phyloP scores from a whole-genome alignment of 2,113 vertebrate species.

The Donacobius atricapilla region DNA sequence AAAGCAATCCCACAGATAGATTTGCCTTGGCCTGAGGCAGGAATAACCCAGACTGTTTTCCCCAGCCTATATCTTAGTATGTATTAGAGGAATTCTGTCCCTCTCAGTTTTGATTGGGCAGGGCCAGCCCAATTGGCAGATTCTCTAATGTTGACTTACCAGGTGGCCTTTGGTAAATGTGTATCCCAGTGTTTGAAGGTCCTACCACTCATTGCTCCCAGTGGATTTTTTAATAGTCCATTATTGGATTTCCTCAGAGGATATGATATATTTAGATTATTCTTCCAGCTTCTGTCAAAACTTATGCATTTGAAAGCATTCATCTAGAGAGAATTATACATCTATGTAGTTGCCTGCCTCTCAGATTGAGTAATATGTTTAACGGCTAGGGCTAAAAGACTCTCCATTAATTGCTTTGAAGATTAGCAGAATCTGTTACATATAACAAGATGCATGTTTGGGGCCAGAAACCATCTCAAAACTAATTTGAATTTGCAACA shows the following conservation, averaged over 20 bases:
- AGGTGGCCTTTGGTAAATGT: neutral
- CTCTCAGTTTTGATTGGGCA: neutral
- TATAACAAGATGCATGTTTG: neutral
- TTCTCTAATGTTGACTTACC: neutral
- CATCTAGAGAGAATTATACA: neutral
- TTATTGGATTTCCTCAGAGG: neutral
- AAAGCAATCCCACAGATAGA: neutral
- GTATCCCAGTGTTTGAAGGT: neutral
- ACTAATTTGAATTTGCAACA: neutral
- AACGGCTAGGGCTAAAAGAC: conserved; percentile 36
- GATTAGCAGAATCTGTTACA: conserved; percentile 29
- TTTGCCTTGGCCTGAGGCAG: neutral
- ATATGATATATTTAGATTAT: neutral
- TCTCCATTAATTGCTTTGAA: conserved; percentile 58
- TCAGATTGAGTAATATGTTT: conserved; percentile 47
- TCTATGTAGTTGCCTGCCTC: neutral
- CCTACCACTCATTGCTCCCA: neutral
- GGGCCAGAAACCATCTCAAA: neutral
- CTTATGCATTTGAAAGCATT: neutral
- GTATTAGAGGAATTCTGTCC: neutral
- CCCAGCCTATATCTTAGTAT: neutral
- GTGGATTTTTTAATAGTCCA: neutral
- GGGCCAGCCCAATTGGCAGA: neutral
- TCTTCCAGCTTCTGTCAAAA: conserved; percentile 1
- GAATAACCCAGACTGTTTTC: neutral